phyloP scores from a whole-genome alignment of 2,113 vertebrate species.

The Chloroceryle aenea region DNA sequence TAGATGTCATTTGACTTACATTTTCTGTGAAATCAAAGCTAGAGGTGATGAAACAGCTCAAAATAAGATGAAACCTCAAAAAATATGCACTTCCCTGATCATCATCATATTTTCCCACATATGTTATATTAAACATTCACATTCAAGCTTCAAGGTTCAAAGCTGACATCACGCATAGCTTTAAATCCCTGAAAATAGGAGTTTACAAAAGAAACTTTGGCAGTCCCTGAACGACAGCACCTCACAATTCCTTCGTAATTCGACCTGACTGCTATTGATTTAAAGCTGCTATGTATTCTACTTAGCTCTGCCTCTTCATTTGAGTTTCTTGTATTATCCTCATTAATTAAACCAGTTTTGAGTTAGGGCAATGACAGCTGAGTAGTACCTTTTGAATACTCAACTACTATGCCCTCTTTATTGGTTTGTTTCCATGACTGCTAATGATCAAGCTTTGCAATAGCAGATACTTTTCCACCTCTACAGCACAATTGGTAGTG shows the following conservation, averaged over 20 bases:
- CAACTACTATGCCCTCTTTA: not conserved
- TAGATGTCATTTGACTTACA: not conserved
- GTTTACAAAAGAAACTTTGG: not conserved
- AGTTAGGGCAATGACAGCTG: not conserved
- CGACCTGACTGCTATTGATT: not conserved
- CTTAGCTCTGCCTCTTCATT: not conserved
- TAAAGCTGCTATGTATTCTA: not conserved
- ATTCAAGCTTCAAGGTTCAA: not conserved
- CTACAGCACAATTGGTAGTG: not conserved
- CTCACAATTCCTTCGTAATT: not conserved
- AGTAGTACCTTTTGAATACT: not conserved
- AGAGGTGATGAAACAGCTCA: not conserved
- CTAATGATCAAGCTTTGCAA: not conserved
- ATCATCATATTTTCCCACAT: not conserved
- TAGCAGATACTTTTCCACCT: not conserved
- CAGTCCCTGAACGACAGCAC: not conserved
- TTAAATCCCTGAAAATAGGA: not conserved
- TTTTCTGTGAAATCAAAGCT: not conserved
- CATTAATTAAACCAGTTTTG: not conserved
- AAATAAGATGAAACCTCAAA: not conserved
- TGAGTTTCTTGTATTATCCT: not conserved
- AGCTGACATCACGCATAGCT: not conserved
- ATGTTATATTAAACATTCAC: fast-evolving
- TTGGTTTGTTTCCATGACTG: not conserved
- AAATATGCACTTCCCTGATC: not conserved